A percentile compares a stretch with the other conserved stretches of the same genome.
phyloP scores from a whole-genome alignment of 2,888 invertebrate genomes.

The Tipula lateralis region DNA sequence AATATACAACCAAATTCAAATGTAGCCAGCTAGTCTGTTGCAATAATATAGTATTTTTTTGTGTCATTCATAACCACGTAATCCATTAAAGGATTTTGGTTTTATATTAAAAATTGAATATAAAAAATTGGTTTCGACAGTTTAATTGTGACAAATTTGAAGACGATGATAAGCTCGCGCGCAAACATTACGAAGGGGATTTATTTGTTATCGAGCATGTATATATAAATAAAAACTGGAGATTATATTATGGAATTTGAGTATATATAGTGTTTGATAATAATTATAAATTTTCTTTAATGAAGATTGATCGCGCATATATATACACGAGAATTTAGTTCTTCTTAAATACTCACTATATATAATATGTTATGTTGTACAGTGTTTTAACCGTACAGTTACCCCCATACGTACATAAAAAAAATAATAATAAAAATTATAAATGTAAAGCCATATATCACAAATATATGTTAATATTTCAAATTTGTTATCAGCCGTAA shows the following conservation, averaged over 20 bases:
- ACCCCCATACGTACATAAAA: background rate
- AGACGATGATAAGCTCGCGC: slow-evolving; percentile 25
- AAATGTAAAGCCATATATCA: slow-evolving; percentile 29
- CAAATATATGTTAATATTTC: slow-evolving; percentile 32
- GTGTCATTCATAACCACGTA: slow-evolving; percentile 24
- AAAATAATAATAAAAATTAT: slow-evolving; percentile 16
- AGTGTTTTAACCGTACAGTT: background rate
- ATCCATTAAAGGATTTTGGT: slow-evolving; percentile 15
- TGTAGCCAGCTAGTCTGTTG: slow-evolving; percentile 5
- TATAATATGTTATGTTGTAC: background rate
- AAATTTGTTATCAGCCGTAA: slow-evolving; percentile 37
- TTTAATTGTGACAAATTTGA: slow-evolving; percentile 29
- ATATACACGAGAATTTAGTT: background rate
- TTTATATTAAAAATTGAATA: background rate
- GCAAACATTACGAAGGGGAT: slow-evolving; percentile 11
- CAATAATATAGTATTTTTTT: background rate
- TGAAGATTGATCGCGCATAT: background rate
- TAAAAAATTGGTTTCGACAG: background rate
- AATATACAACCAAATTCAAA: background rate
- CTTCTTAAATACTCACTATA: background rate
- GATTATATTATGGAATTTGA: background rate
- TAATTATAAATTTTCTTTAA: background rate
- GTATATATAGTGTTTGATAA: slow-evolving; percentile 2
- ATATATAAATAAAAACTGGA: background rate
- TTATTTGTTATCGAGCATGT: background rate